Evolutionary conservation across 2,113 vertebrate genomes (phyloP).

Genomic region (Heterochromis multidens): DNA sequence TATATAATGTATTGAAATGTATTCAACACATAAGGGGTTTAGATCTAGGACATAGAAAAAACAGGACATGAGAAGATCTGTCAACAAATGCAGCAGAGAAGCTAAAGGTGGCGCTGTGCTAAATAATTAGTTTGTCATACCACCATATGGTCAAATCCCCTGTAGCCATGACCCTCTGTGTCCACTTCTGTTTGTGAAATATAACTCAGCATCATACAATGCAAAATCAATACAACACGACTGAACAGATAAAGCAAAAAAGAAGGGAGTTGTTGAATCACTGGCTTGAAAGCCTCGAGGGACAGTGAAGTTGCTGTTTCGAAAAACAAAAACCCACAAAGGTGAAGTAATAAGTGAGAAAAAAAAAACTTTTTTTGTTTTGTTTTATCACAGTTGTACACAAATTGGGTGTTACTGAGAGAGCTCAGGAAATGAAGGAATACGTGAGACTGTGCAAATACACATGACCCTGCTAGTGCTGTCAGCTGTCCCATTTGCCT

Average conservation of each 20-base stretch:
- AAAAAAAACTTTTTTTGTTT: neutral
- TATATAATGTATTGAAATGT: neutral
- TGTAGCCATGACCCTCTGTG: neutral
- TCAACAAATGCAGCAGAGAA: neutral
- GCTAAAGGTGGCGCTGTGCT: neutral
- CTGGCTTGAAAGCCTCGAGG: constrained; percentile 7
- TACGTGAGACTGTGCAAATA: constrained; percentile 41
- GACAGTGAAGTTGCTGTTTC: constrained; percentile 17
- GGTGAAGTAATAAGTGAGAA: neutral
- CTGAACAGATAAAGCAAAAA: constrained; percentile 45
- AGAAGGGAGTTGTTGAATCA: constrained; percentile 3
- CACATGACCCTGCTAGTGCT: constrained; percentile 38
- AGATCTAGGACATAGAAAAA: neutral
- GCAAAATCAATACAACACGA: constrained; percentile 54
- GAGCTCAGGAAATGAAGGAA: constrained; percentile 1
- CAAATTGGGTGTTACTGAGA: neutral
- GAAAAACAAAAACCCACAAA: constrained; percentile 16
- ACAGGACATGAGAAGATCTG: neutral
- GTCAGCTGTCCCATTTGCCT: constrained; percentile 47
- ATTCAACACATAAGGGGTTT: neutral
- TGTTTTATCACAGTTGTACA: neutral
- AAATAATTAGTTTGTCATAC: neutral
- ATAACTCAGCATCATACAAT: constrained; percentile 31
- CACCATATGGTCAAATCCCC: neutral
- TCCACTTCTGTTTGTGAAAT: constrained; percentile 13